Base-by-base conservation (phyloP, 2,888 invertebrate genomes). In the Trilocha varians region DNA sequence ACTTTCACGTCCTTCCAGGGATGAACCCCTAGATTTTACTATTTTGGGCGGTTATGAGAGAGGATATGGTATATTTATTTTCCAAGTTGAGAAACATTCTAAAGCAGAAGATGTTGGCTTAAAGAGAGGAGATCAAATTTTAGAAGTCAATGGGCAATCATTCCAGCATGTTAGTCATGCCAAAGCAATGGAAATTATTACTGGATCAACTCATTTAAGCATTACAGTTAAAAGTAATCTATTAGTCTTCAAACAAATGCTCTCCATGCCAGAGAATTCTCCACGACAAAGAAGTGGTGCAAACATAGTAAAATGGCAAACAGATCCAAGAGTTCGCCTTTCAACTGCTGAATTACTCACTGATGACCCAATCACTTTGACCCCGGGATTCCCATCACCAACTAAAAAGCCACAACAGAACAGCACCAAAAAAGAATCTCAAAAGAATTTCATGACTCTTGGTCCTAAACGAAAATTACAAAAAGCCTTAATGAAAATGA, bases 161-260 rank as follows among this genome's bases (percentile, higher is more conserved):
- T 97, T 99, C 74, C 94, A 95, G 65, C 96, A 96, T 78, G 95
- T 99, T 38, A 94, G 93, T 57, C 94, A 96, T 72, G 91, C 93
- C 37, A 91, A 93, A 65, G 98, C 99, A 8, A 88, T 98, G 76
- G 98, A 99, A 80, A 92, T 98, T 49, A 89, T 99, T 13, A 90
- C 94, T 52, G 93, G 96, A 45, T 95, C 97, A 38, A 99, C 98
- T 38, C 99, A 99, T 86, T 87, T 99, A 47, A 95, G 96, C 73
- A 94, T 99, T 55, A 96, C 96, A 42, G 96, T 99, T 39, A 98
- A 98, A 83, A 98, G 97, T 64, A 99, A 99, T 87, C 88, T 99
- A 61, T 88, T 98, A 68, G 94, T 95, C 74, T 92, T 92, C 62
- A 92, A 92, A 53, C 89, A 89, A 70, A 89, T 89, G 79, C 71